Conservation (phyloP, 2,888 invertebrate species). For the Pristionchus maxplancki region DNA sequence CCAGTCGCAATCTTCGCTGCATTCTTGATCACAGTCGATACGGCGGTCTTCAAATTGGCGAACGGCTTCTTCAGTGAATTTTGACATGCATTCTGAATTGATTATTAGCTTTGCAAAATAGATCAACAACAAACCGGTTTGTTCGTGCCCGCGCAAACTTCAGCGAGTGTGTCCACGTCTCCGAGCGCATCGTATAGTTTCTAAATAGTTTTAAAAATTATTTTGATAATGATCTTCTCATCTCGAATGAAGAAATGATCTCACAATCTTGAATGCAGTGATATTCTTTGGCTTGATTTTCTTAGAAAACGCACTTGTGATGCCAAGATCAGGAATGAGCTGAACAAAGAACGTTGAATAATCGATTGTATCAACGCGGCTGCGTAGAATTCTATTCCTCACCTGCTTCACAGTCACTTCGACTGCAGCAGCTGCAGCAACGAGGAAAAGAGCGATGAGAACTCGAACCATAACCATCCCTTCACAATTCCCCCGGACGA, state of each 20-base stretch:
- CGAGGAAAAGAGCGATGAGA: background rate
- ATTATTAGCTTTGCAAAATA: too few relatives aligned
- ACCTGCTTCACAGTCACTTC: background rate
- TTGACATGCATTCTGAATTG: slow-evolving; percentile 20
- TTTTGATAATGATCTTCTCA: background rate
- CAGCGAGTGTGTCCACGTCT: background rate
- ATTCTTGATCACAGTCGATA: background rate
- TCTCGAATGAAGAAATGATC: background rate
- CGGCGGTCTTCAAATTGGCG: background rate
- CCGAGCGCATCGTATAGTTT: slow-evolving; percentile 18
- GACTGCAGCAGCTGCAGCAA: background rate
- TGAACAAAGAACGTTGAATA: background rate
- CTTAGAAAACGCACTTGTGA: background rate
- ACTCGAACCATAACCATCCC: background rate
- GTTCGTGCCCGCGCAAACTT: slow-evolving; percentile 19
- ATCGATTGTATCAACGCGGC: too few relatives aligned
- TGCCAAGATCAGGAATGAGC: background rate
- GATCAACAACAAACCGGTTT: background rate
- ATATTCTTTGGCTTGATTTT: slow-evolving; percentile 21
- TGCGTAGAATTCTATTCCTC: background rate
- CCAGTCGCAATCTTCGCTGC: background rate
- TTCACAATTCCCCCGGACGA: background rate
- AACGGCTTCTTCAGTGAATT: slow-evolving; percentile 16
- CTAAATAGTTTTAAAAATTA: background rate
- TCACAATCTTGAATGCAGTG: background rate